These are phyloP conservation scores for Pegoplata infirma DNA, from an alignment of 2,888 invertebrate species.

Conservation along the genomic window DNA sequence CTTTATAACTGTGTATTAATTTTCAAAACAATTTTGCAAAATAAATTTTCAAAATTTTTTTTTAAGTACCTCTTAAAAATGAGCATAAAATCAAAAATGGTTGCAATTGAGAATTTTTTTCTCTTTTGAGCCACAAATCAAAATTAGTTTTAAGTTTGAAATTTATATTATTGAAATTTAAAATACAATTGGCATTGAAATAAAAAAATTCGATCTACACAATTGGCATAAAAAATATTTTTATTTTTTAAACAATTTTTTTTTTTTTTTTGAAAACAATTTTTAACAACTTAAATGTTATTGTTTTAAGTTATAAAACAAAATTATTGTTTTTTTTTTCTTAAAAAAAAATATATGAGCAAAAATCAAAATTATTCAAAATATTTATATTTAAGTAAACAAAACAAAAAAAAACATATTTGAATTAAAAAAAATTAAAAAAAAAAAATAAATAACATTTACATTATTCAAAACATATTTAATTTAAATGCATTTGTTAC, in stretches of 20 bases:
- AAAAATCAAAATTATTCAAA: constrained; percentile 66
- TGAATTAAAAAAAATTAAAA: too few relatives aligned
- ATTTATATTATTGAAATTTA: constrained; percentile 21
- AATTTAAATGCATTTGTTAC: constrained; percentile 48
- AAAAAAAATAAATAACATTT: constrained; percentile 65
- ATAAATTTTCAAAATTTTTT: constrained; percentile 54
- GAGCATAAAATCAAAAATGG: constrained; percentile 77
- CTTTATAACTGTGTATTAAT: constrained; percentile 67
- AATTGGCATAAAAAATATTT: constrained; percentile 44
- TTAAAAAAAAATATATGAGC: constrained; percentile 64
- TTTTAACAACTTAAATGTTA: constrained; percentile 51
- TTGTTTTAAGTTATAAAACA: constrained; percentile 57
- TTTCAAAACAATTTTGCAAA: constrained; percentile 4
- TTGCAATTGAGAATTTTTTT: constrained; percentile 66
- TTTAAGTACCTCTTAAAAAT: constrained; percentile 53
- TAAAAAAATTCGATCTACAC: too few relatives aligned
- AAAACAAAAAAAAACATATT: constrained; percentile 48
- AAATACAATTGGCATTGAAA: constrained; percentile 19
- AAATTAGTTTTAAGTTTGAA: constrained; percentile 67
- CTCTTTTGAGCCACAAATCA: constrained; percentile 70
- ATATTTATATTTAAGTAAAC: constrained; percentile 59
- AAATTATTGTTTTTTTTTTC: constrained; percentile 54
- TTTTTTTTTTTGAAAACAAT: neutral
- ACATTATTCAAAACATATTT: constrained; percentile 59
- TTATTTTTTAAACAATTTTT: constrained; percentile 17